These are phyloP conservation scores for Intellagama lesueurii DNA, from an alignment of 2,797 vertebrate species.

Conservation along the genomic window DNA sequence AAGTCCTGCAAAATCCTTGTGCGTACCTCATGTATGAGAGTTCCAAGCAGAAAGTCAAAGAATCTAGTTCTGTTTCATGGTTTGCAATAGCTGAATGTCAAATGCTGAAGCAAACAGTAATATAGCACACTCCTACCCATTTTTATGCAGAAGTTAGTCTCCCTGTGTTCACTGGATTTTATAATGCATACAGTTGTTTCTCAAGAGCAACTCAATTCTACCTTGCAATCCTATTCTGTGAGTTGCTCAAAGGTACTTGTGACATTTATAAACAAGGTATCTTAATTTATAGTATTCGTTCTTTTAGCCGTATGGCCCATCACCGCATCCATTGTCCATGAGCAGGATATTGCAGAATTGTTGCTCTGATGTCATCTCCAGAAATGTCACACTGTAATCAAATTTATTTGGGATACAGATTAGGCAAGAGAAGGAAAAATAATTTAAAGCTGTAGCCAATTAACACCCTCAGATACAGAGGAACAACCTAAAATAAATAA, in stretches of 20 bases:
- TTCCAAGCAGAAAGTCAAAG: background rate
- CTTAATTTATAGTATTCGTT: background rate
- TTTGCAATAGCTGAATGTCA: background rate
- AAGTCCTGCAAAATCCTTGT: no score
- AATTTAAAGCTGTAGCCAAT: background rate
- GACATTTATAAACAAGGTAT: background rate
- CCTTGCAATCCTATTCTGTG: background rate
- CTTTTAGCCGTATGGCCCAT: background rate
- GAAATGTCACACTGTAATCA: conserved; percentile 5
- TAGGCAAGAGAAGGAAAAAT: background rate
- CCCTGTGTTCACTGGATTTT: background rate
- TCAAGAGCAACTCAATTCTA: background rate
- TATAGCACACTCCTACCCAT: background rate
- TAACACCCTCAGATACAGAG: background rate
- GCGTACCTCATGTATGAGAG: no score
- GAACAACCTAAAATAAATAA: background rate
- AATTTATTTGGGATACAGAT: background rate
- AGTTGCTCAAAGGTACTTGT: background rate
- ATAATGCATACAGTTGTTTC: background rate
- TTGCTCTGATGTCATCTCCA: background rate
- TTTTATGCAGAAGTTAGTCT: background rate
- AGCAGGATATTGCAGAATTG: background rate
- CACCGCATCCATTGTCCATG: background rate
- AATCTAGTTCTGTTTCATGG: background rate
- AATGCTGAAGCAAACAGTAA: background rate